phyloP scores from a whole-genome alignment of 2,113 vertebrate species.

The Pteropus alecto region DNA sequence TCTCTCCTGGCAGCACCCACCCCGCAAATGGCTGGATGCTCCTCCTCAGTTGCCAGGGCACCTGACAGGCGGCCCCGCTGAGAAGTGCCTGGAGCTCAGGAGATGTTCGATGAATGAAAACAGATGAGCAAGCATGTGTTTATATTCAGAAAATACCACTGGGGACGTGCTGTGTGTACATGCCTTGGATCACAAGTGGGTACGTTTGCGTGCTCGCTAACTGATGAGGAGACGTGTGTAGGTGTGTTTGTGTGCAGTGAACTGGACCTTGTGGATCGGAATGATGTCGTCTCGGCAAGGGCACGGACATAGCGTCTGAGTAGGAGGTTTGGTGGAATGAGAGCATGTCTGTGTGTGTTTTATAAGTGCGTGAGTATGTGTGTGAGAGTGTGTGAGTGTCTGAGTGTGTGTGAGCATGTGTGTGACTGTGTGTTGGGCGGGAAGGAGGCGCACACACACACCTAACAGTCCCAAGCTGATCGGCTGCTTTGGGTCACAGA shows the following conservation, averaged over 20 bases:
- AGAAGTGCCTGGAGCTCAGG: not conserved
- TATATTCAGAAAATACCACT: not conserved
- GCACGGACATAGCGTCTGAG: not conserved
- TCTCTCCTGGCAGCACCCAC: not conserved
- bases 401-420: not conserved
- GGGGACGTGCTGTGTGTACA: not conserved
- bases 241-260: not conserved
- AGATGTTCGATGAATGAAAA: not conserved
- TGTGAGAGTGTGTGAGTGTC: not conserved
- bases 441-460: too few relatives aligned
- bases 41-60: not conserved
- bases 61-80: not conserved
- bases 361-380: not conserved
- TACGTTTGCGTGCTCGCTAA: not conserved
- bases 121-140: not conserved
- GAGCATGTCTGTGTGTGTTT: not conserved
- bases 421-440: not conserved
- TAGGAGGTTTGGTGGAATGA: not conserved
- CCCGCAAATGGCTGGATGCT: fast-evolving
- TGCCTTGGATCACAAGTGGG: fast-evolving
- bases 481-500: not conserved
- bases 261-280: not conserved
- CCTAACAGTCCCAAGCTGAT: not conserved
- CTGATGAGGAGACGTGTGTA: not conserved
- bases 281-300: not conserved